A percentile compares a stretch with the other conserved stretches of the same genome.
phyloP scores from a whole-genome alignment of 2,113 vertebrate genomes.

The Hemibagrus wyckioides region DNA sequence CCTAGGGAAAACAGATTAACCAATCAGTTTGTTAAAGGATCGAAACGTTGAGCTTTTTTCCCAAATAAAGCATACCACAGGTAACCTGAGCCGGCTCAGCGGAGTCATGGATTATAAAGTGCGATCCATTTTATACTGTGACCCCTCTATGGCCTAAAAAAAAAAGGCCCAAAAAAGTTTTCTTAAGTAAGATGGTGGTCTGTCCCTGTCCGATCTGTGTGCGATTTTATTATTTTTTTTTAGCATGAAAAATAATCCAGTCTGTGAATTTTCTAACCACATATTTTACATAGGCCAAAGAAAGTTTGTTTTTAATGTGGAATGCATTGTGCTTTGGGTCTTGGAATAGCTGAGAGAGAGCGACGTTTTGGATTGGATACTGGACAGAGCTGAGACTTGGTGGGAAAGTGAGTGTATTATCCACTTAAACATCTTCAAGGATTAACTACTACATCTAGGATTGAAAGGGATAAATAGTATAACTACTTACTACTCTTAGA shows the following conservation, averaged over 20 bases:
- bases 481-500: not conserved
- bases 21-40: slow-evolving; percentile 48
- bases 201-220: not conserved
- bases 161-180: not conserved
- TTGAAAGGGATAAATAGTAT: not conserved
- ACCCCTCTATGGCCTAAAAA: slow-evolving; percentile 35
- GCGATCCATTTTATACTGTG: slow-evolving; percentile 50
- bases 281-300: slow-evolving; percentile 15
- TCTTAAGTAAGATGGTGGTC: not conserved
- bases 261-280: slow-evolving; percentile 29
- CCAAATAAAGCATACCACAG: slow-evolving; percentile 15
- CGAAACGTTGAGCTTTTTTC: slow-evolving; percentile 28
- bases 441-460: not conserved
- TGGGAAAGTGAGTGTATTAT: not conserved
- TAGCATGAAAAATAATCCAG: slow-evolving; percentile 23
- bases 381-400: not conserved
- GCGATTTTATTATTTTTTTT: not conserved
- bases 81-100: slow-evolving; percentile 37
- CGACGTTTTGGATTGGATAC: not conserved
- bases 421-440: not conserved
- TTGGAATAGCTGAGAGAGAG: slow-evolving; percentile 7
- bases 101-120: slow-evolving; percentile 38
- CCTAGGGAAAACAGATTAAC: slow-evolving; percentile 40
- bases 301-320: slow-evolving; percentile 29
- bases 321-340: not conserved